A percentile compares a stretch with the other conserved stretches of the same genome.
Evolutionary conservation across 1,140 invertebrate genomes (phyloP).

Genomic region (Sinella curviseta): DNA sequence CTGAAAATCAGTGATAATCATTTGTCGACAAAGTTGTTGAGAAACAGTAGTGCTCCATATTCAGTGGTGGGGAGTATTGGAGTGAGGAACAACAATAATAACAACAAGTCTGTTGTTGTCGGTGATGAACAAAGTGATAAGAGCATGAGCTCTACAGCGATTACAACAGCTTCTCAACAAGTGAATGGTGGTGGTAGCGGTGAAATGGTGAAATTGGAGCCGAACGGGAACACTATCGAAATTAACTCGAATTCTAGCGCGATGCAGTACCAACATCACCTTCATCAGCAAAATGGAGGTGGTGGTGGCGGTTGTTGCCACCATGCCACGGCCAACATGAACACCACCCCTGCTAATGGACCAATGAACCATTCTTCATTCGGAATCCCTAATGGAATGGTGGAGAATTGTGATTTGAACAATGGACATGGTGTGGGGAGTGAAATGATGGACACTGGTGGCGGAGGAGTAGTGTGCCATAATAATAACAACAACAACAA

Average conservation of each 20-base stretch:
- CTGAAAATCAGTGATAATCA: constrained; percentile 47
- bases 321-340: too few species aligned
- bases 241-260: constrained; percentile 28
- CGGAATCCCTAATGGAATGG: not conserved
- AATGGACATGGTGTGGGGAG: not conserved
- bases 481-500: too few species aligned
- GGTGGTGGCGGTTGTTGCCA: not conserved
- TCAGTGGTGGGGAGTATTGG: not conserved
- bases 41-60: constrained; percentile 39
- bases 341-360: not conserved
- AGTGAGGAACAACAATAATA: not conserved
- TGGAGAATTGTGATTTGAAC: constrained; percentile 1
- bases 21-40: constrained; percentile 37
- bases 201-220: constrained; percentile 37
- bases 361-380: not conserved
- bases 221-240: constrained; percentile 46
- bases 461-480: not conserved
- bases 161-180: not conserved
- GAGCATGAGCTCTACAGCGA: constrained; percentile 14
- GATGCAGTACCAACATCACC: constrained; percentile 26
- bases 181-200: constrained; percentile 5
- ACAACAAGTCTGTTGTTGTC: not conserved
- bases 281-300: not conserved
- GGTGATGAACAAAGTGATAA: constrained; percentile 1
- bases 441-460: not conserved